phyloP scores from a whole-genome alignment of 2,888 invertebrate species.

The Heliconius sara region DNA sequence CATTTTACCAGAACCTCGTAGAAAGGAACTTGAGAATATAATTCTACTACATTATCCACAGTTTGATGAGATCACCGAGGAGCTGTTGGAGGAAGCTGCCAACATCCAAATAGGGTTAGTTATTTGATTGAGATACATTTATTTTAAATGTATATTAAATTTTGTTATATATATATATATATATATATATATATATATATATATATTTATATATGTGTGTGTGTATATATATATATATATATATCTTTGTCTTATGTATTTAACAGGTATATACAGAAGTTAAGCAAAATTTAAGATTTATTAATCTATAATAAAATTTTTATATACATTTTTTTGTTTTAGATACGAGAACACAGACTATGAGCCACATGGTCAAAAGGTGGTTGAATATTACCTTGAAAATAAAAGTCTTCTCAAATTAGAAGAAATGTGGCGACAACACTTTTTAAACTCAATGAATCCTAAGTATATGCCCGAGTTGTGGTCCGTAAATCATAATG shows the following conservation, averaged over 20 bases:
- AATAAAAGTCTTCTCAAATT: slow-evolving; percentile 84
- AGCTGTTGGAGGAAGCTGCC: slow-evolving; percentile 79
- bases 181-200: no score
- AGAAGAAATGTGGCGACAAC: slow-evolving; percentile 89
- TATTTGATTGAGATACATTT: slow-evolving; percentile 19
- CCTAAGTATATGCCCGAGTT: slow-evolving; percentile 88
- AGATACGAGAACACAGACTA: slow-evolving; percentile 78
- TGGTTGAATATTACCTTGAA: slow-evolving; percentile 84
- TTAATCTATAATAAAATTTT: background rate
- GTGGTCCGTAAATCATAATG: slow-evolving; percentile 90
- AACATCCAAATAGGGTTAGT: slow-evolving; percentile 78
- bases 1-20: slow-evolving; percentile 80
- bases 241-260: no score
- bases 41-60: slow-evolving; percentile 81
- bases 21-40: slow-evolving; percentile 72
- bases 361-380: slow-evolving; percentile 82
- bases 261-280: no score
- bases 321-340: slow-evolving; percentile 28
- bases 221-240: no score
- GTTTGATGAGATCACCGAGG: slow-evolving; percentile 68
- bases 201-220: no score
- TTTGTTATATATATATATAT: no score
- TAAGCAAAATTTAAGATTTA: no score
- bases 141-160: background rate
- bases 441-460: slow-evolving; percentile 89